Evolutionary conservation across 2,888 invertebrate genomes (phyloP).

Genomic region (Philereme vetulata): DNA sequence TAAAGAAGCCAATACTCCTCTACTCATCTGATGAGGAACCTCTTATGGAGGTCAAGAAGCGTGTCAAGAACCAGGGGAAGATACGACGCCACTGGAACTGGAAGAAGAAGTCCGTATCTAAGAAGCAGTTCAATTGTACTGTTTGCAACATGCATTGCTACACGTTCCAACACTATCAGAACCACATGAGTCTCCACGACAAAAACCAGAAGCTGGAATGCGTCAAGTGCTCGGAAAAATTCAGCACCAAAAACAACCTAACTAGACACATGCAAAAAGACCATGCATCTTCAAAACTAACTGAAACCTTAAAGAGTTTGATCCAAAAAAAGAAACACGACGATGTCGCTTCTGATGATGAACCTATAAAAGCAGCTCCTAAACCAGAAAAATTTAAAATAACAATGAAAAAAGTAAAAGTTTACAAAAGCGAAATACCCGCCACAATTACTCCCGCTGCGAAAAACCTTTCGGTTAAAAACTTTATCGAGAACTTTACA

Average conservation of each 20-base stretch:
- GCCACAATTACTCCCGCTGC: slow-evolving; percentile 51
- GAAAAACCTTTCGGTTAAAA: slow-evolving; percentile 58
- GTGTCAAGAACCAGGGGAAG: slow-evolving; percentile 5
- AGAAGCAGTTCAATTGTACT: slow-evolving; percentile 53
- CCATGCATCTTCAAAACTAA: slow-evolving; percentile 63
- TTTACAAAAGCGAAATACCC: slow-evolving; percentile 10
- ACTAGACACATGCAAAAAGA: slow-evolving; percentile 52
- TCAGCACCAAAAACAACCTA: slow-evolving; percentile 52
- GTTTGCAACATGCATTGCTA: slow-evolving; percentile 69
- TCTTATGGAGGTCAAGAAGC: slow-evolving; percentile 43
- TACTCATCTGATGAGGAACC: slow-evolving; percentile 62
- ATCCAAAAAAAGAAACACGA: slow-evolving; percentile 57
- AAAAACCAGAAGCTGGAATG: slow-evolving; percentile 57
- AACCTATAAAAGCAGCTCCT: slow-evolving; percentile 10
- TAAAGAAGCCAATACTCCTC: slow-evolving; percentile 9
- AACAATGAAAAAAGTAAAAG: slow-evolving; percentile 56
- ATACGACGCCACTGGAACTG: neutral
- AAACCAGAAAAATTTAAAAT: slow-evolving; percentile 46
- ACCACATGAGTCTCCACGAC: slow-evolving; percentile 63
- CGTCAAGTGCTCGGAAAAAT: slow-evolving; percentile 61
- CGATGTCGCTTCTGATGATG: neutral
- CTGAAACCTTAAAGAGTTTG: slow-evolving; percentile 65
- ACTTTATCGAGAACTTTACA: slow-evolving; percentile 69
- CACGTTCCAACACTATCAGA: slow-evolving; percentile 69
- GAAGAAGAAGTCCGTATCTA: slow-evolving; percentile 9